These are phyloP conservation scores for Aethes cnicana DNA, from an alignment of 2,888 invertebrate genomes.

Conservation along the genomic window DNA sequence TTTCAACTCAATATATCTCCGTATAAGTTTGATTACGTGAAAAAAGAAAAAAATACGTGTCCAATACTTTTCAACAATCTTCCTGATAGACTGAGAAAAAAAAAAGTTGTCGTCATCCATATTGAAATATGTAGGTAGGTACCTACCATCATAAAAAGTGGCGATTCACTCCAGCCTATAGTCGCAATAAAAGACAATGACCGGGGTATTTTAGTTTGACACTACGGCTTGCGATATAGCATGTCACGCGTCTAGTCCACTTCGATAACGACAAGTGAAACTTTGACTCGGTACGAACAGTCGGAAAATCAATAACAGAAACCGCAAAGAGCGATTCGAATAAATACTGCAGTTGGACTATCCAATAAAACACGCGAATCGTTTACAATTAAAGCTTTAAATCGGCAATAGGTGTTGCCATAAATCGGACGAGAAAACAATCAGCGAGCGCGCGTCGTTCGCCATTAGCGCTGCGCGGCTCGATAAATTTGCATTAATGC, in stretches of 20 bases:
- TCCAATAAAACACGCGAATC: constrained; percentile 82
- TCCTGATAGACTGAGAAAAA: too few relatives aligned
- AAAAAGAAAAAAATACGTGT: too few relatives aligned
- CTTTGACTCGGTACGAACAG: constrained; percentile 52
- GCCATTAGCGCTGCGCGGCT: constrained; percentile 80
- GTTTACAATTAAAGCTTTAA: constrained; percentile 83
- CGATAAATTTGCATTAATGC: constrained; percentile 83
- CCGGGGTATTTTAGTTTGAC: constrained; percentile 30
- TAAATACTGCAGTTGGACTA: constrained; percentile 74
- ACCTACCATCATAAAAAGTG: too few relatives aligned
- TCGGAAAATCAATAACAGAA: constrained; percentile 75
- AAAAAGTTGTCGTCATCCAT: too few relatives aligned
- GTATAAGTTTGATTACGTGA: too few relatives aligned
- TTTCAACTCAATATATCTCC: too few relatives aligned
- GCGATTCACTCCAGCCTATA: too few relatives aligned
- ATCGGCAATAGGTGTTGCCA: constrained; percentile 83
- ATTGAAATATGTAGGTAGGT: too few relatives aligned
- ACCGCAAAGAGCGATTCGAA: constrained; percentile 69
- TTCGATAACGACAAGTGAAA: constrained; percentile 48
- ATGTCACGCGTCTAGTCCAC: constrained; percentile 43
- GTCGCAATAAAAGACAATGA: not conserved
- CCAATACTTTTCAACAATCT: too few relatives aligned
- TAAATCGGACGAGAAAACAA: constrained; percentile 81
- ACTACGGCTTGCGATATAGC: constrained; percentile 44
- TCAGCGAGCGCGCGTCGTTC: constrained; percentile 77